Evolutionary conservation across 2,797 vertebrate genomes (phyloP).

Genomic region (Rhynchonycteris naso): DNA sequence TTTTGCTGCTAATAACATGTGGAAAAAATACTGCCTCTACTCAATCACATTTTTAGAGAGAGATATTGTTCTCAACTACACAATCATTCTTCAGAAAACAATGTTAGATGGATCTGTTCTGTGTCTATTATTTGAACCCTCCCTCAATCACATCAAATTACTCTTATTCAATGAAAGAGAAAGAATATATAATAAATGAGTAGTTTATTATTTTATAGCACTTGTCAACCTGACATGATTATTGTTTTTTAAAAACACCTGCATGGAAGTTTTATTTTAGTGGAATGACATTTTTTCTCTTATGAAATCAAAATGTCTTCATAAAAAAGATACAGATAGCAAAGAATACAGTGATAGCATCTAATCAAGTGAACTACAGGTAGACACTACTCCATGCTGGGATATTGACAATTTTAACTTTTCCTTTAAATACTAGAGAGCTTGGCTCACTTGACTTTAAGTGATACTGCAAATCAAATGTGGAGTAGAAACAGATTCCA

Average conservation of each 20-base stretch:
- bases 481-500: not conserved
- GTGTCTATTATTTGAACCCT: not conserved
- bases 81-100: not conserved
- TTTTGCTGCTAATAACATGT: not conserved
- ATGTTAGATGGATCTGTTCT: not conserved
- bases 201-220: slow-evolving; percentile 35
- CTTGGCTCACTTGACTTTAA: not conserved
- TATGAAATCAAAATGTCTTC: not conserved
- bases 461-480: not conserved
- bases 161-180: not conserved
- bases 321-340: not conserved
- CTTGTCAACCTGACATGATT: not conserved
- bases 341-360: not conserved
- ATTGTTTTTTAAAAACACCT: not conserved
- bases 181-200: slow-evolving; percentile 16
- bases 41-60: not conserved
- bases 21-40: not conserved
- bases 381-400: not conserved
- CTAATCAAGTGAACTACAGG: not conserved
- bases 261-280: slow-evolving; percentile 7
- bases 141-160: not conserved
- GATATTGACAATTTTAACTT: not conserved
- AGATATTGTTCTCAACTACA: not conserved
- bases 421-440: slow-evolving; percentile 16
- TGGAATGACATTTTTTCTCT: not conserved